A percentile compares a stretch with the other conserved stretches of the same genome.
Conservation (phyloP, 2,888 invertebrate species). For the Netelia virgata region DNA sequence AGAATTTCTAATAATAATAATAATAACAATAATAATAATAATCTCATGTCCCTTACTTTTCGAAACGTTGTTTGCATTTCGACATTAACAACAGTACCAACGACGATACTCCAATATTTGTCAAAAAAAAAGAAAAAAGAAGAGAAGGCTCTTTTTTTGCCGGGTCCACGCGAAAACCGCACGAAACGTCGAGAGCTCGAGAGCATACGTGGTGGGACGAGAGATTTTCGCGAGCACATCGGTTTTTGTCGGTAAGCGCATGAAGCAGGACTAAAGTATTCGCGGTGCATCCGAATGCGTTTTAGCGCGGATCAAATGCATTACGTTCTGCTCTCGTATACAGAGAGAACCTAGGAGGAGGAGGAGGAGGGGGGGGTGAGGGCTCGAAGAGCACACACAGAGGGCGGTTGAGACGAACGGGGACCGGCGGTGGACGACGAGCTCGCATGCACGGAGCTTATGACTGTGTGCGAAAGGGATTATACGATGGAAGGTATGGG, state of each 20-base stretch:
- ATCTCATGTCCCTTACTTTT: background rate
- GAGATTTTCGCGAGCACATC: constrained; percentile 68
- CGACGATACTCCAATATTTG: constrained; percentile 22
- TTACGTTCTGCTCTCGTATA: constrained; percentile 73
- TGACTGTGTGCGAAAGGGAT: constrained; percentile 83
- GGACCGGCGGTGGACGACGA: constrained; percentile 62
- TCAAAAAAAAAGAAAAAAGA: constrained; percentile 18
- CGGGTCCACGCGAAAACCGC: constrained; percentile 33
- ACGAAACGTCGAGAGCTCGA: constrained; percentile 14
- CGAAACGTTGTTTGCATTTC: background rate
- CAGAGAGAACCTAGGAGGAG: constrained; percentile 49
- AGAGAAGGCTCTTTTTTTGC: constrained; percentile 24
- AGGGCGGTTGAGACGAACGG: constrained; percentile 61
- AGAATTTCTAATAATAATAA: background rate
- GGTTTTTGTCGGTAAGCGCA: constrained; percentile 76
- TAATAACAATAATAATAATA: background rate
- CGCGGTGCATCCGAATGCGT: constrained; percentile 80
- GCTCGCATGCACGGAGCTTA: constrained; percentile 80
- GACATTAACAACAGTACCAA: background rate
- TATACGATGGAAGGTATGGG: constrained; percentile 70
- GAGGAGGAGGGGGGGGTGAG: constrained; percentile 33
- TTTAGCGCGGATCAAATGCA: constrained; percentile 84
- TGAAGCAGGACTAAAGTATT: constrained; percentile 62
- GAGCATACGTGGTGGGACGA: constrained; percentile 46
- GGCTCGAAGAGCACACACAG: constrained; percentile 59